A percentile compares a stretch with the other conserved stretches of the same genome.
These are phyloP conservation scores for Spondyliosoma cantharus DNA, from an alignment of 2,797 vertebrate genomes.

Conservation along the genomic window DNA sequence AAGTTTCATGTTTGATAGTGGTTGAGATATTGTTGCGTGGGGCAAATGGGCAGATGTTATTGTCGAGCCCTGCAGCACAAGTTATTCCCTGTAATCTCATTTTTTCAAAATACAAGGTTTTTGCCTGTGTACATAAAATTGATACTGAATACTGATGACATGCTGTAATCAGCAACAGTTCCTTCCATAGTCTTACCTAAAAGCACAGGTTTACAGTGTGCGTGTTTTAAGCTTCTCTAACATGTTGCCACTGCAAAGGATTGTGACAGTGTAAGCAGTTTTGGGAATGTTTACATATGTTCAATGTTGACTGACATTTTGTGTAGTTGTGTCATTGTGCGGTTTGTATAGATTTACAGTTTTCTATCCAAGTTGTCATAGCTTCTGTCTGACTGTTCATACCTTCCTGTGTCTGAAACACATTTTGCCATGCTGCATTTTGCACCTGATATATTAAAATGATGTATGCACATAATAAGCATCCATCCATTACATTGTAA, in stretches of 20 bases:
- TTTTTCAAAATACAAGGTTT: neutral
- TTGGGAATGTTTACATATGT: conserved; percentile 6
- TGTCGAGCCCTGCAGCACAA: neutral
- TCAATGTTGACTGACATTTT: conserved; percentile 12
- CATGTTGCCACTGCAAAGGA: conserved; percentile 4
- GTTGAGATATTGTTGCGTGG: conserved; percentile 2
- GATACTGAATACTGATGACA: neutral
- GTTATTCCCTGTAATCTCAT: neutral
- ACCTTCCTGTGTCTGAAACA: conserved; percentile 12
- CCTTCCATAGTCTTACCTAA: neutral
- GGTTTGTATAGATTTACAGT: conserved; percentile 28
- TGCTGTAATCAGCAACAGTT: neutral
- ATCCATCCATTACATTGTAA: conserved; percentile 41
- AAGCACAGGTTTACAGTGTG: neutral
- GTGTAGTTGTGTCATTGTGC: neutral
- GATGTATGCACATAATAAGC: conserved; percentile 52
- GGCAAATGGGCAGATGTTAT: conserved; percentile 9
- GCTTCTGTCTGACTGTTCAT: conserved; percentile 9
- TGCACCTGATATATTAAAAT: conserved; percentile 27
- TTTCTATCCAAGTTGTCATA: conserved; percentile 8
- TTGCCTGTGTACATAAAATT: neutral
- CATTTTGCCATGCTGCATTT: conserved; percentile 30
- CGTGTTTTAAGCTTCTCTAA: conserved; percentile 5
- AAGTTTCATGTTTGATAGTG: conserved; percentile 4
- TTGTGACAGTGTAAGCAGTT: neutral